These are phyloP conservation scores for Diadegma fenestrale DNA, from an alignment of 2,888 invertebrate species.

Conservation along the genomic window DNA sequence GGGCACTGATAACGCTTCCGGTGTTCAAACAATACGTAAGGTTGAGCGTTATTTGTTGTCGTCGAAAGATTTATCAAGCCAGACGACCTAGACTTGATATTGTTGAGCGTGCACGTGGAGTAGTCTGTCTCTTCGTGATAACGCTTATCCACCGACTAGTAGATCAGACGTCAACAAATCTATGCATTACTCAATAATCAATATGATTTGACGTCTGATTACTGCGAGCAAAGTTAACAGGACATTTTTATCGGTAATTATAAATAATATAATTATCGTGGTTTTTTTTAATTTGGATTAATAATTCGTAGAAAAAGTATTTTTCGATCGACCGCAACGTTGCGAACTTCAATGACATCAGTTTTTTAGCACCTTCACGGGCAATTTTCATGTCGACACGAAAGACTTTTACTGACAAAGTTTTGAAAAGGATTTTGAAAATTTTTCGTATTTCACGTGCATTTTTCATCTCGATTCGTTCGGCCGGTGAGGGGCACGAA, in stretches of 20 bases:
- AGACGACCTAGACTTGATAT: slow-evolving; percentile 8
- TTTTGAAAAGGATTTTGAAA: background rate
- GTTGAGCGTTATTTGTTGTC: background rate
- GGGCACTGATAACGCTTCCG: too few species aligned
- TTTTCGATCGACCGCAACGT: too few species aligned
- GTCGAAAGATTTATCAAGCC: background rate
- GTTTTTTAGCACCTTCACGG: too few species aligned
- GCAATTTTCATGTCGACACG: too few species aligned
- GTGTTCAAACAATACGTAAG: background rate
- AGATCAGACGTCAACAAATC: slow-evolving; percentile 15
- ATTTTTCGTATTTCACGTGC: background rate
- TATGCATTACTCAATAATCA: background rate
- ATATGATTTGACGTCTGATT: background rate
- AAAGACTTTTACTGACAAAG: too few species aligned
- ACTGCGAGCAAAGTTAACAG: background rate
- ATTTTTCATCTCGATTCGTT: background rate
- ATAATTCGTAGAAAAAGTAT: too few species aligned
- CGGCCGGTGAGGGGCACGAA: background rate
- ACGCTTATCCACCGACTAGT: slow-evolving; percentile 36
- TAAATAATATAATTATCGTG: too few species aligned
- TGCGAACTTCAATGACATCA: too few species aligned
- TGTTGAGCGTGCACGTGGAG: slow-evolving; percentile 13
- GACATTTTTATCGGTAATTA: background rate
- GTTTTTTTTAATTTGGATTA: too few species aligned
- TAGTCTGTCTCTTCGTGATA: slow-evolving; percentile 7